Percentiles rank a stretch among this genome's conserved stretches.
phyloP scores from a whole-genome alignment of 2,797 vertebrate genomes.

The Myotis findleyi region DNA sequence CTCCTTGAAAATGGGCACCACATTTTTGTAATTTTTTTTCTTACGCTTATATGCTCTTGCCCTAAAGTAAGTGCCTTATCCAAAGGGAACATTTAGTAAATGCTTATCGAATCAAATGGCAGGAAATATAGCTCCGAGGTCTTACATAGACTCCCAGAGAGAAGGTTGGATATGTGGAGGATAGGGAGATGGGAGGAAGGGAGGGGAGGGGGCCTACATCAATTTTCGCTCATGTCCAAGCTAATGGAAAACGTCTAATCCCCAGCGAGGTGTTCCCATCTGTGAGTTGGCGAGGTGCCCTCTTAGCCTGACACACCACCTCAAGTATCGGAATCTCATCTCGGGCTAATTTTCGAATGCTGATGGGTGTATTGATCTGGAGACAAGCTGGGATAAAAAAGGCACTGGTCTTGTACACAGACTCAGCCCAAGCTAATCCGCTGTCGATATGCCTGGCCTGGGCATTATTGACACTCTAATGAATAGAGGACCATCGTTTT shows the following conservation, averaged over 20 bases:
- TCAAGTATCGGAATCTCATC: slow-evolving; percentile 88
- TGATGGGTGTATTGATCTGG: slow-evolving; percentile 89
- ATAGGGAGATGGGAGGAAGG: fast-evolving
- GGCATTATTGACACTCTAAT: slow-evolving; percentile 88
- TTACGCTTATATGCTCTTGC: not conserved
- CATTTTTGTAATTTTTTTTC: not conserved
- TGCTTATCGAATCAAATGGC: not conserved
- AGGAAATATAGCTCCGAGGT: not conserved
- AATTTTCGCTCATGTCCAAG: not conserved
- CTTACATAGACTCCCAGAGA: not conserved
- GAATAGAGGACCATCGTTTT: slow-evolving; percentile 83
- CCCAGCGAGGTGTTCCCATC: slow-evolving; percentile 65
- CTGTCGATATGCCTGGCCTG: slow-evolving; percentile 84
- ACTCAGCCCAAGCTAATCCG: slow-evolving; percentile 85
- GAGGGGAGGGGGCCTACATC: fast-evolving
- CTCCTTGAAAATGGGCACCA: not conserved
- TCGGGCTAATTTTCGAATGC: slow-evolving; percentile 89
- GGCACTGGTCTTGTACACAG: slow-evolving; percentile 86
- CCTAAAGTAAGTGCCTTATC: not conserved
- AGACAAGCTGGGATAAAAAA: slow-evolving; percentile 89
- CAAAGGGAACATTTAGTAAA: not conserved
- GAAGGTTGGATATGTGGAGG: not conserved
- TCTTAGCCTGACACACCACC: slow-evolving; percentile 82
- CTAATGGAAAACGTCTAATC: slow-evolving; percentile 83
- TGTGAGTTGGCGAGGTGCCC: slow-evolving; percentile 79